A percentile compares a stretch with the other conserved stretches of the same genome.
Conservation (phyloP, 2,113 vertebrate genomes). For the Laterallus jamaicensis region DNA sequence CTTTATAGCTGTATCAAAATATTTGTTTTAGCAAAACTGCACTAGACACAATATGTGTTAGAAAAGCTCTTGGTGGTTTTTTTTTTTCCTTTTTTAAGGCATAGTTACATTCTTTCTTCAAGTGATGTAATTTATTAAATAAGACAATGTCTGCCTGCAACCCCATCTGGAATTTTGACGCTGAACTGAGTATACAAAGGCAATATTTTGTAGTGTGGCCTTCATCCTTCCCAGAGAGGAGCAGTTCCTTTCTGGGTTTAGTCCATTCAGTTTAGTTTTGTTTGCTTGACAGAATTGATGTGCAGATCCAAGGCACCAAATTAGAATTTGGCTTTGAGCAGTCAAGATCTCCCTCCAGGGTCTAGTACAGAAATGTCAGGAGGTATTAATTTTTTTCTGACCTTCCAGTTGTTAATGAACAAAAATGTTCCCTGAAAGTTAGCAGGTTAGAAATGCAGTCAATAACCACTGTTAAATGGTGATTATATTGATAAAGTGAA, state of each 20-base stretch:
- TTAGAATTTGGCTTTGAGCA: neutral
- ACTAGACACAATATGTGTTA: neutral
- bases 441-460: neutral
- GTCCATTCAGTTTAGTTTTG: neutral
- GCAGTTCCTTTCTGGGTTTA: neutral
- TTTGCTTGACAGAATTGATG: neutral
- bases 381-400: neutral
- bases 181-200: neutral
- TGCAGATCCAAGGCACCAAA: neutral
- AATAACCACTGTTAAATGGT: neutral
- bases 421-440: neutral
- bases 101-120: neutral
- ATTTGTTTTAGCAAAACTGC: neutral
- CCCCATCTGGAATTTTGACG: neutral
- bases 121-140: neutral
- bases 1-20: neutral
- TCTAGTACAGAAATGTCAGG: neutral
- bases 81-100: neutral
- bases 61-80: neutral
- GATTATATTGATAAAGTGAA: conserved; percentile 36
- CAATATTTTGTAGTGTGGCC: neutral
- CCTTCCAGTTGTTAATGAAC: neutral
- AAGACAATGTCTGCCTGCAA: neutral
- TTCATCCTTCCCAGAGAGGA: neutral
- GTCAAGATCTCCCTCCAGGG: neutral